Evolutionary conservation across 2,888 invertebrate genomes (phyloP), one percentile per base, ranked within the genome.

Genomic region (Augiades crinisus): DNA sequence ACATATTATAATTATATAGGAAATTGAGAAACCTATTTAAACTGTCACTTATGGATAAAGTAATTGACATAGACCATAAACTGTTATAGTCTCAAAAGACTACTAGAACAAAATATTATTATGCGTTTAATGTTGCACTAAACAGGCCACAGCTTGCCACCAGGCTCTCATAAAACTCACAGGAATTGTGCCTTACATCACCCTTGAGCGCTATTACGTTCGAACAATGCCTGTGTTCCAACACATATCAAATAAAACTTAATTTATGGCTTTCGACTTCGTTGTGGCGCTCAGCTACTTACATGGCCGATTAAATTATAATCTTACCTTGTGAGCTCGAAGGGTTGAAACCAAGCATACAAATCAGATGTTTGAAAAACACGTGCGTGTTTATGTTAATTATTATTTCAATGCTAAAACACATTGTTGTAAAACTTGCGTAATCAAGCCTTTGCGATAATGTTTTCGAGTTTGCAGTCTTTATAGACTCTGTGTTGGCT

Each of bases 241-340:
- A 66, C 67, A 68, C 74, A 72, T 74, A 78, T 75, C 75, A 75
- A 80, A 80, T 79, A 76, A 78, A 78, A 72, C 68, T 64, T 74
- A 80, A 81, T 84, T 82, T 81, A 83, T 68, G 70, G 72, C 75
- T 74, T 76, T 71, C 75, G 72, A 56, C 8, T 13, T 33, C 21
- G 31, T 44, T 44, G 22, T 44, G 24, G 7, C 24, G 8, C 24
- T n/a, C 24, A 8, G 8, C 2, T 24, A 22, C 7, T n/a, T 24
- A n/a, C n/a, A n/a, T n/a, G n/a, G n/a, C n/a, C n/a, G n/a, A n/a
- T n/a, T n/a, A n/a, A n/a, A n/a, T n/a, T n/a, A n/a, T n/a, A n/a
- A n/a, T n/a, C n/a, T n/a, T n/a, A n/a, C n/a, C n/a, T n/a, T n/a
- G n/a, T n/a, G n/a, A n/a, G n/a, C n/a, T n/a, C n/a, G n/a, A n/a